Conservation (phyloP, 2,113 vertebrate species). For the Chlorodrepanis virens region DNA sequence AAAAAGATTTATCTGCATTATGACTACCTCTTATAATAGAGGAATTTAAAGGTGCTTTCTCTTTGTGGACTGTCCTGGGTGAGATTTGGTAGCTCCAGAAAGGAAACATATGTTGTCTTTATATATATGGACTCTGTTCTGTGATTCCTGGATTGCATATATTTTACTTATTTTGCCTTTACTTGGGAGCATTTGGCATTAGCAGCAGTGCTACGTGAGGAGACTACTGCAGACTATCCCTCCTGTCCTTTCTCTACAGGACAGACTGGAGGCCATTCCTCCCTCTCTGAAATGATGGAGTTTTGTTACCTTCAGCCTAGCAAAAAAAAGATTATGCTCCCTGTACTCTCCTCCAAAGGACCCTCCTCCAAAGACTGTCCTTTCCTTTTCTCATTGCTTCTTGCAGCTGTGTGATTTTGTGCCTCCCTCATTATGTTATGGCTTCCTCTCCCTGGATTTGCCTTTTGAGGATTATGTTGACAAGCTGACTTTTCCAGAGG, state of each 20-base stretch:
- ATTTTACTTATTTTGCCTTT: neutral
- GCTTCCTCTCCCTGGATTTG: neutral
- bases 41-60: neutral
- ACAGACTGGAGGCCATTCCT: neutral
- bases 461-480: neutral
- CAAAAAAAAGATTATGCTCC: neutral
- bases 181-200: neutral
- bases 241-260: neutral
- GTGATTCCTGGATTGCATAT: neutral
- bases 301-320: neutral
- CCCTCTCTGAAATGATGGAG: neutral
- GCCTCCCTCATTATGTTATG: neutral
- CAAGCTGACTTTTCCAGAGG: neutral
- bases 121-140: neutral
- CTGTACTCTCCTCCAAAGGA: neutral
- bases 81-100: neutral
- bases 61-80: neutral
- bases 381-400: neutral
- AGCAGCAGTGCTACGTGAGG: neutral
- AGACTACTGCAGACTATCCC: neutral
- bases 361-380: neutral
- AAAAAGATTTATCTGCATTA: neutral
- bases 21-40: neutral
- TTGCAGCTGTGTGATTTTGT: neutral
- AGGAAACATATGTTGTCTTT: neutral